These are phyloP conservation scores for Cichlasoma orientale DNA, from an alignment of 2,797 vertebrate genomes.

Conservation along the genomic window DNA sequence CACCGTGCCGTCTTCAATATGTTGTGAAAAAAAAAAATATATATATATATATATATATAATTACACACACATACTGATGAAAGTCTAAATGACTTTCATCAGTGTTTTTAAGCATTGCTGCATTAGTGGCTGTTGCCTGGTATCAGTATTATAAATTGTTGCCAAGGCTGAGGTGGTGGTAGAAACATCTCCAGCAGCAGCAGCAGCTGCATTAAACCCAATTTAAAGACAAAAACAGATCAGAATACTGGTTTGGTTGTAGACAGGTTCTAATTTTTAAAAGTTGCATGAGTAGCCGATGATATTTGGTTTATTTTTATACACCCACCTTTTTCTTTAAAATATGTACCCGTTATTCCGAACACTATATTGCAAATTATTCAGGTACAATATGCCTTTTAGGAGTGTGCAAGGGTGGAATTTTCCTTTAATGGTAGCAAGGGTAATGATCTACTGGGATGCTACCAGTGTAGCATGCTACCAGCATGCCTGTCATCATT, in stretches of 20 bases:
- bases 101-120: not conserved
- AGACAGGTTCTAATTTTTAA: constrained; percentile 7
- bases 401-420: constrained; percentile 19
- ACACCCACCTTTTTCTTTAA: not conserved
- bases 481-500: constrained; percentile 38
- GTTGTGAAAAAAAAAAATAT: too few species aligned
- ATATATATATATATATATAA: too few species aligned
- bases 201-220: constrained; percentile 12
- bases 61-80: not conserved
- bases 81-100: constrained; percentile 11
- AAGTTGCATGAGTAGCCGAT: not conserved
- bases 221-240: constrained; percentile 1
- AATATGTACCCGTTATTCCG: fast-evolving
- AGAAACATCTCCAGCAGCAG: not conserved
- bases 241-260: not conserved
- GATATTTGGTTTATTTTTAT: not conserved
- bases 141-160: not conserved
- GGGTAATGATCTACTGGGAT: constrained; percentile 18
- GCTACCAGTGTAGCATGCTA: constrained; percentile 27
- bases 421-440: constrained; percentile 14
- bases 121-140: not conserved
- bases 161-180: constrained; percentile 7
- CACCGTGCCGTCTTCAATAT: too few species aligned
- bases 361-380: not conserved
- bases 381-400: not conserved